These are phyloP conservation scores for Scleropages formosus DNA, from an alignment of 2,797 vertebrate species.

Conservation along the genomic window DNA sequence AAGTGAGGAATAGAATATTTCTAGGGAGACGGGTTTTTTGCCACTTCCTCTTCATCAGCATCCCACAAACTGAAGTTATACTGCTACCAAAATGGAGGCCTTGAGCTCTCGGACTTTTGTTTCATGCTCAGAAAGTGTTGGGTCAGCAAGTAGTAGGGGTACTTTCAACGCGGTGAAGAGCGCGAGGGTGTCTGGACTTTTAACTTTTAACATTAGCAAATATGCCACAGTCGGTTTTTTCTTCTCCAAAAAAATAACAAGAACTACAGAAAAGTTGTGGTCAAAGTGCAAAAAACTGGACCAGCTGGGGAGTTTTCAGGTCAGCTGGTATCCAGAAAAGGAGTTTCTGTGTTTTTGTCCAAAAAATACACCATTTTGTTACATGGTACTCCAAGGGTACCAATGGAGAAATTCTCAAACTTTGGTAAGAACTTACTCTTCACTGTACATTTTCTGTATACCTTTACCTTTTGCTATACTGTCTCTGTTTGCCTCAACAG, in stretches of 20 bases:
- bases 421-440: neutral
- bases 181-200: neutral
- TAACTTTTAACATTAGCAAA: neutral
- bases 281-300: neutral
- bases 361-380: too few species aligned
- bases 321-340: neutral
- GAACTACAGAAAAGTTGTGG: neutral
- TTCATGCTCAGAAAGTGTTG: neutral
- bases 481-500: neutral
- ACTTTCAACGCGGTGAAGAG: neutral
- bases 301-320: neutral
- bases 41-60: neutral
- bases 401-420: neutral
- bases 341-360: neutral
- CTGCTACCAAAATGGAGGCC: neutral
- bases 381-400: too few species aligned
- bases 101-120: neutral
- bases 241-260: neutral
- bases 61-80: slow-evolving; percentile 1
- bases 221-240: slow-evolving; percentile 6
- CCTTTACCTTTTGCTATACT: too few species aligned
- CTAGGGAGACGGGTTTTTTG: neutral
- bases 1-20: too few species aligned
- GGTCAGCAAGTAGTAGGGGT: too few species aligned
- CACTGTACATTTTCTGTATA: neutral